Conservation (phyloP, 2,113 vertebrate genomes). For the Alectura lathami region DNA sequence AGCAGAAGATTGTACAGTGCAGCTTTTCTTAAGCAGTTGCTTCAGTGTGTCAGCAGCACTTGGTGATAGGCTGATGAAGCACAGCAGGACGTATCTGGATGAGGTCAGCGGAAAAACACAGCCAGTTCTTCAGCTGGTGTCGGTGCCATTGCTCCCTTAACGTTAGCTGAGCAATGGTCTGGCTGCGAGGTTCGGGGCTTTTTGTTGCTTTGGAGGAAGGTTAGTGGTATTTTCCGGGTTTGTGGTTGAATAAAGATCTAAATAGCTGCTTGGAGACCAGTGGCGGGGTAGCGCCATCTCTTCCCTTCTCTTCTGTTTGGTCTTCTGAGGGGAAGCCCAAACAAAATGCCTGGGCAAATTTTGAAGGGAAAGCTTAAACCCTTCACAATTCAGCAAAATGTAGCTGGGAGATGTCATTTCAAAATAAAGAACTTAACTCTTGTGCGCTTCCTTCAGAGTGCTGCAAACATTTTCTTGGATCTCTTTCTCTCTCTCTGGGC, state of each 20-base stretch:
- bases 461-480: neutral
- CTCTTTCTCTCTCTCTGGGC: neutral
- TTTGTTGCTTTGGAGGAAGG: neutral
- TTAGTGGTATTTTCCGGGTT: neutral
- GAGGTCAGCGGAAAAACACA: neutral
- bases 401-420: neutral
- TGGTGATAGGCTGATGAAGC: neutral
- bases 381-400: neutral
- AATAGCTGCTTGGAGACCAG: neutral
- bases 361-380: neutral
- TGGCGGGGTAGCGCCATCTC: neutral
- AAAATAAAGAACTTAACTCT: neutral
- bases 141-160: neutral
- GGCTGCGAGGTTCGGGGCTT: neutral
- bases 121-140: neutral
- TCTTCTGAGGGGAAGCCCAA: neutral
- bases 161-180: neutral
- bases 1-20: neutral
- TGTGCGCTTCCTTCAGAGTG: neutral
- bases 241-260: neutral
- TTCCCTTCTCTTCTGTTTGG: neutral
- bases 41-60: neutral
- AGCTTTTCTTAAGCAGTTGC: neutral
- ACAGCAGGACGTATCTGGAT: neutral
- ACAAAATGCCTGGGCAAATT: neutral